A percentile compares a stretch with the other conserved stretches of the same genome.
phyloP scores from a whole-genome alignment of 2,888 invertebrate genomes.

The Chrysodeixis includens region DNA sequence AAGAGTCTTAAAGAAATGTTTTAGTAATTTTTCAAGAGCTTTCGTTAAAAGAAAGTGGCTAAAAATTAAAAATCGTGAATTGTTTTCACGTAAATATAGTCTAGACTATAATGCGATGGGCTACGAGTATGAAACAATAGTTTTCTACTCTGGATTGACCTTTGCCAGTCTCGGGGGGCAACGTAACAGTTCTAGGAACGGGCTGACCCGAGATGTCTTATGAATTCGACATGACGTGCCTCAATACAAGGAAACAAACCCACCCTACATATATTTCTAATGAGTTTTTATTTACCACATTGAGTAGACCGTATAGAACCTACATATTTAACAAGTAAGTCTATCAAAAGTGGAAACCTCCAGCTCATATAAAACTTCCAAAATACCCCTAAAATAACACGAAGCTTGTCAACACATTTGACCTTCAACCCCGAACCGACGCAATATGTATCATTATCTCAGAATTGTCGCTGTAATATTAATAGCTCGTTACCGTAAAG shows the following conservation, averaged over 20 bases:
- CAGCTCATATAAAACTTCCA: not conserved
- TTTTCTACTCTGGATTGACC: not conserved
- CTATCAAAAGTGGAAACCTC: not conserved
- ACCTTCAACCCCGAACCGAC: conserved; percentile 14
- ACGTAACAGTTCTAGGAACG: not conserved
- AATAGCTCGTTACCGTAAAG: conserved; percentile 47
- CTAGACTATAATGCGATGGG: not conserved
- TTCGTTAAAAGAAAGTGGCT: not conserved
- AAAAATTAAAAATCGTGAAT: not conserved
- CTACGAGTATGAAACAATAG: not conserved
- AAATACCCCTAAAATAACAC: not conserved
- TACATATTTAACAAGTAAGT: too few relatives aligned
- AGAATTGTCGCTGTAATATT: conserved; percentile 47
- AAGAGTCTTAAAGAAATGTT: not conserved
- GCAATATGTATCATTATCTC: conserved; percentile 9
- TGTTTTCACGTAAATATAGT: not conserved
- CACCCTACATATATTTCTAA: not conserved
- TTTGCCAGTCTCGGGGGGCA: not conserved
- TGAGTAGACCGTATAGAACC: too few relatives aligned
- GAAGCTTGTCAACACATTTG: conserved; percentile 21
- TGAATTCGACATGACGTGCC: not conserved
- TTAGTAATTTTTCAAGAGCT: not conserved
- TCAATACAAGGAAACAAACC: not conserved
- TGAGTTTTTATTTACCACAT: not conserved
- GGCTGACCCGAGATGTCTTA: not conserved